Evolutionary conservation across 2,888 invertebrate genomes (phyloP), one percentile per base, ranked within the genome.

Genomic region (Tolmerus cingulatus): DNA sequence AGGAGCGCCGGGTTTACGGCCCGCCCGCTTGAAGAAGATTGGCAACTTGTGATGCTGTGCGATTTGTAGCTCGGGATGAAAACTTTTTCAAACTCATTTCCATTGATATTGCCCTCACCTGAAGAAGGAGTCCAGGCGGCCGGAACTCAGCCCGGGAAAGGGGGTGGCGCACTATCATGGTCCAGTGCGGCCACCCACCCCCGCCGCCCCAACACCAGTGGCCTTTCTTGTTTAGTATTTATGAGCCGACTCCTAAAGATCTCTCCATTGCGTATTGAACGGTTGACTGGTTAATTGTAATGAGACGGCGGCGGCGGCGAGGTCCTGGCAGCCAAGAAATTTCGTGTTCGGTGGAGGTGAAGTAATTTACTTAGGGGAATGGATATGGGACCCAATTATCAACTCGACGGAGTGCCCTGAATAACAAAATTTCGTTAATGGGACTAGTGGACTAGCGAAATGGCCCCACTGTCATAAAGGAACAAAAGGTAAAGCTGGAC

Each of bases 281-380:
- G 85, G 85, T 85, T 85, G 85, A 74, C 85, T 85, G 85, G 85
- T 85, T 85, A 85, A 85, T 85, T 85, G 85, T 85, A 85, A 85
- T 85, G 85, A 85, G 85, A 74, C 74, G 30, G 30, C 30, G 30
- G 30, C 7, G 34, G 37, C 74, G 27, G 27, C 76, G 34, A 46
- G 74, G 23, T 85, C 85, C 74, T 30, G 30, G 74, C 23, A 74
- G 74, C 74, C 85, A 74, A 40, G 85, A 85, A 40, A 85, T 46
- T 79, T 85, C 23, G 43, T 74, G 85, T 85, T 85, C 85, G 74
- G 43, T 85, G 85, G 46, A 85, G 85, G 85, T 85, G 85, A 85
- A 85, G 74, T 85, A 85, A 85, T 85, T 85, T 85, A 85, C 85
- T 85, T 85, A 85, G 85, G 74, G 85, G 85, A 85, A 85, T 85